phyloP scores from a whole-genome alignment of 2,113 vertebrate genomes.

The Meriones unguiculatus region DNA sequence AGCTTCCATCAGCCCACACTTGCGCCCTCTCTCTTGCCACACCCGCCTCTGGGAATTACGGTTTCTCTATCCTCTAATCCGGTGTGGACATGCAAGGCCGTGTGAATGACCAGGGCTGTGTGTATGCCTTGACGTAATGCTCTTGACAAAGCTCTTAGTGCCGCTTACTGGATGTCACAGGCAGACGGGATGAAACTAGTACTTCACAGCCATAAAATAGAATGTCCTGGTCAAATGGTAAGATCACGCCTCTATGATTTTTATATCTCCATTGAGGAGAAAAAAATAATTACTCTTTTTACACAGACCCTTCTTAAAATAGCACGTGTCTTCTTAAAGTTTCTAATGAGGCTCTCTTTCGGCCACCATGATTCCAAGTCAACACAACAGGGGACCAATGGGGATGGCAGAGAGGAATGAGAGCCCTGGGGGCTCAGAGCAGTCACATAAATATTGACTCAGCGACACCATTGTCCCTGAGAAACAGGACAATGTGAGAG shows the following conservation, averaged over 20 bases:
- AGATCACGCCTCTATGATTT: not conserved
- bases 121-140: not conserved
- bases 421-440: rapidly evolving
- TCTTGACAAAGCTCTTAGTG: not conserved
- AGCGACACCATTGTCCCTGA: not conserved
- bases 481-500: not conserved
- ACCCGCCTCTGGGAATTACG: rapidly evolving
- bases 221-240: conserved; percentile 12
- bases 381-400: not conserved
- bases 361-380: not conserved
- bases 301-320: conserved; percentile 7
- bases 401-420: rapidly evolving
- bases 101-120: no score
- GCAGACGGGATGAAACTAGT: not conserved
- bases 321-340: not conserved
- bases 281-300: not conserved
- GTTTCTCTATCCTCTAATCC: not conserved
- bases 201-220: not conserved
- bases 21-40: rapidly evolving
- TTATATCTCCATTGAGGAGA: conserved; percentile 5
- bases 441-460: not conserved
- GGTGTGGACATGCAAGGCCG: rapidly evolving
- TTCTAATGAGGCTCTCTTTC: not conserved
- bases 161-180: not conserved
- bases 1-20: rapidly evolving